phyloP scores from a whole-genome alignment of 1,140 invertebrate genomes.

The Mycetomoellerius zeteki region DNA sequence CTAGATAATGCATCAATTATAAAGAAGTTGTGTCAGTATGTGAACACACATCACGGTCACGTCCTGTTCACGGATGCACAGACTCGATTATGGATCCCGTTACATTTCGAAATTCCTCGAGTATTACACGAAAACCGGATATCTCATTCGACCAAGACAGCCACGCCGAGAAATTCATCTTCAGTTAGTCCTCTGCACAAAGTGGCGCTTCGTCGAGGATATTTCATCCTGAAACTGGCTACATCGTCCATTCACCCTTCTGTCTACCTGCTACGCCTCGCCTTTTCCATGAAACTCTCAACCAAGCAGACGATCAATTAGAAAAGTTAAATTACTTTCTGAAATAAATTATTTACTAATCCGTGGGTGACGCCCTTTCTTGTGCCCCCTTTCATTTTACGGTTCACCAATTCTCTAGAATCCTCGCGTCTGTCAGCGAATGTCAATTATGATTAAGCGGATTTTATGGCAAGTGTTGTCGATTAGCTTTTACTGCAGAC shows the following conservation, averaged over 20 bases:
- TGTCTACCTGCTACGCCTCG: constrained; percentile 37
- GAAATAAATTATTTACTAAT: constrained; percentile 81
- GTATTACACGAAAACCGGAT: constrained; percentile 67
- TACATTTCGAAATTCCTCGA: constrained; percentile 51
- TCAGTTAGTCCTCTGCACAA: constrained; percentile 58
- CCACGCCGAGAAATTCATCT: constrained; percentile 68
- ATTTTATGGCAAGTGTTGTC: neutral
- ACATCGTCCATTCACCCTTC: constrained; percentile 50
- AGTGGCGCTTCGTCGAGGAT: constrained; percentile 67
- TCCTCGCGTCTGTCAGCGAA: constrained; percentile 21
- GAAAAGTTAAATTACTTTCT: constrained; percentile 82
- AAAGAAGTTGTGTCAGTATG: no score
- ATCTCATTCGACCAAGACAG: constrained; percentile 61
- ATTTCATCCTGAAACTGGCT: constrained; percentile 69
- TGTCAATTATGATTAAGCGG: constrained; percentile 42
- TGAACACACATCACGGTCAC: neutral
- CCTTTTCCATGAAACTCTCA: constrained; percentile 59
- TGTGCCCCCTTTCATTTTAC: neutral
- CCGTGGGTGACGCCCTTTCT: constrained; percentile 38
- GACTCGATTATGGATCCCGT: constrained; percentile 65
- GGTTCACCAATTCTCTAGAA: constrained; percentile 9
- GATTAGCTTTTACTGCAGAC: neutral
- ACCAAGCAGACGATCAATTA: constrained; percentile 76
- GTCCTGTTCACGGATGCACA: neutral
- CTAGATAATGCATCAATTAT: no score